phyloP scores from a whole-genome alignment of 23 tunicate genomes.

The Corella eumyota region DNA sequence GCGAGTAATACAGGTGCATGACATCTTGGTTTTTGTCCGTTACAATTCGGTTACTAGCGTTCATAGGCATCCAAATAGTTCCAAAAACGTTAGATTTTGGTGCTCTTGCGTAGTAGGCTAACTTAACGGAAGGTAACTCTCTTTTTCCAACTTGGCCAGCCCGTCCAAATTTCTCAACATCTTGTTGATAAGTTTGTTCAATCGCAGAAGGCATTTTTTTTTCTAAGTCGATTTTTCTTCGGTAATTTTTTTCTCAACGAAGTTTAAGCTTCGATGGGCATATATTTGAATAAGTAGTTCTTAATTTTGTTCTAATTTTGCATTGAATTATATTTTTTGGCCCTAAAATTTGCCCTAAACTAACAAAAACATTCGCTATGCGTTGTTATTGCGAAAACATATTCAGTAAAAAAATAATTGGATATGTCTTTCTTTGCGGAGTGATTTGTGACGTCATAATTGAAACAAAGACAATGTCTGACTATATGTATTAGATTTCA shows the following conservation, averaged over 20 bases:
- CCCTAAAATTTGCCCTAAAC: too few relatives aligned
- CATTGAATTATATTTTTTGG: too few relatives aligned
- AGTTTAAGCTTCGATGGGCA: constrained; percentile 35
- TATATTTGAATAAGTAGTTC: not conserved
- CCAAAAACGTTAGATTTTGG: constrained; percentile 54
- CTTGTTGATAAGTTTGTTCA: not conserved
- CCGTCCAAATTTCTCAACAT: constrained; percentile 9
- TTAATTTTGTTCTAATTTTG: too few relatives aligned
- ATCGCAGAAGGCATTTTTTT: constrained; percentile 11
- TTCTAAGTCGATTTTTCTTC: too few relatives aligned
- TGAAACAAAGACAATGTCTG: too few relatives aligned
- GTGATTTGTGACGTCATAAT: too few relatives aligned
- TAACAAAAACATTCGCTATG: too few relatives aligned
- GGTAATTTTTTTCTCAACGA: constrained; percentile 12
- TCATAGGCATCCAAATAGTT: constrained; percentile 80
- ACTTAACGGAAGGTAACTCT: constrained; percentile 38
- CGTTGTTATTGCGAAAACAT: too few relatives aligned
- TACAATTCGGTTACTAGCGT: constrained; percentile 70
- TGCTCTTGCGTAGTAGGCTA: constrained; percentile 56
- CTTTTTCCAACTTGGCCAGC: constrained; percentile 59
- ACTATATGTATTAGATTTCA: too few relatives aligned
- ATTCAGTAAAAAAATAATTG: too few relatives aligned
- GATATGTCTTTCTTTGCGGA: too few relatives aligned
- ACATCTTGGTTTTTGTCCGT: constrained; percentile 52
- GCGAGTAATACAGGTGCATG: constrained; percentile 65